Evolutionary conservation across 2,113 vertebrate species (phyloP).

Genomic region (Sorex araneus): DNA sequence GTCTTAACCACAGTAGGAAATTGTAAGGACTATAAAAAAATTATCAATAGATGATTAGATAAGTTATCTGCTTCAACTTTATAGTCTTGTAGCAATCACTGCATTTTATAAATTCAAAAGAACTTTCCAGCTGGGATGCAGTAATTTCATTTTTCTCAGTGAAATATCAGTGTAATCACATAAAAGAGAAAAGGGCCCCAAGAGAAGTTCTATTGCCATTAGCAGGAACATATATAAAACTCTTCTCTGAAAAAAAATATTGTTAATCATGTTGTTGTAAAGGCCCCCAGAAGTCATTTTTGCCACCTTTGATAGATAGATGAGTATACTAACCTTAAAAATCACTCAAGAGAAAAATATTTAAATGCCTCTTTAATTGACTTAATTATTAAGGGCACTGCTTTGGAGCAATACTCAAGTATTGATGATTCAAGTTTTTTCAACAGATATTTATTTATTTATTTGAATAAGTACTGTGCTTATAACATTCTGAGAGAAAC

Average conservation of each 20-base stretch:
- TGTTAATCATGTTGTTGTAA: slow-evolving; percentile 79
- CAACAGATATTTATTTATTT: slow-evolving; percentile 31
- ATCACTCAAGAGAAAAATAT: slow-evolving; percentile 61
- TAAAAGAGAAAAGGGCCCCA: slow-evolving; percentile 79
- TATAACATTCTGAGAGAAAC: not conserved
- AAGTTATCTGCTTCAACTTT: slow-evolving; percentile 65
- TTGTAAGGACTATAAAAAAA: slow-evolving; percentile 67
- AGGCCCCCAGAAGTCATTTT: slow-evolving; percentile 67
- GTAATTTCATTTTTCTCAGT: slow-evolving; percentile 81
- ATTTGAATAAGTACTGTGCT: slow-evolving; percentile 52
- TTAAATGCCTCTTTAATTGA: slow-evolving; percentile 58
- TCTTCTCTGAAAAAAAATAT: slow-evolving; percentile 66
- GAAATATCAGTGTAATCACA: slow-evolving; percentile 82
- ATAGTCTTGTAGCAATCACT: slow-evolving; percentile 60
- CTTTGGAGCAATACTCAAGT: slow-evolving; percentile 22
- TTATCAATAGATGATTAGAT: slow-evolving; percentile 70
- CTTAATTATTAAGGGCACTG: slow-evolving; percentile 52
- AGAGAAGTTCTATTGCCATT: slow-evolving; percentile 79
- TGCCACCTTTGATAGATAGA: slow-evolving; percentile 75
- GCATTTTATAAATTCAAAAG: slow-evolving; percentile 78
- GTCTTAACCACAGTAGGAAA: slow-evolving; percentile 59
- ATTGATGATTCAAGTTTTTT: slow-evolving; percentile 21
- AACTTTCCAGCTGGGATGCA: slow-evolving; percentile 71
- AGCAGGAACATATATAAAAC: slow-evolving; percentile 79
- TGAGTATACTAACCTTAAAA: slow-evolving; percentile 77